Evolutionary conservation across 2,888 invertebrate genomes (phyloP), one percentile per base, ranked within the genome.

Genomic region (Augiades crinisus): DNA sequence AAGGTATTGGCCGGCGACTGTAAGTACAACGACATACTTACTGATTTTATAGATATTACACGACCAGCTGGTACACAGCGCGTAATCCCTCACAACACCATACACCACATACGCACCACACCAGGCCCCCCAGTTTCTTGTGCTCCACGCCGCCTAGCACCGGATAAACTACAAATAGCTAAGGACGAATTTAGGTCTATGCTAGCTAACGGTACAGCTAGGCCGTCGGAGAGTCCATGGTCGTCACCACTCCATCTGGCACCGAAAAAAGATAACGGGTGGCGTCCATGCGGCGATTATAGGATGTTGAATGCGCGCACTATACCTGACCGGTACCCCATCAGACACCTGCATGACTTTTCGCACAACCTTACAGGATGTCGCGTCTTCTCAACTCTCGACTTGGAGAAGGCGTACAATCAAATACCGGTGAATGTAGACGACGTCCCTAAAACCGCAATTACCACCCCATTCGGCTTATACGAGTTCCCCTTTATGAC

Each of bases 251-350:
- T n/a, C n/a, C n/a, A n/a, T n/a, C n/a, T n/a, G n/a, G n/a, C n/a
- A n/a, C n/a, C n/a, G n/a, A n/a, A 40, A 14, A 40, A 24, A n/a
- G 40, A 40, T 13, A 40, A 40, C 31, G 31, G 31, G 31, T 31
- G 31, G 31, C 31, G 31, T 7, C 31, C 31, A 31, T 31, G 31
- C 31, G 31, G 31, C 31, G 31, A 31, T 7, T 31, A 31, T n/a
- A n/a, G n/a, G n/a, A 31, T 31, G 31, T 13, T 31, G 1, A 31
- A 31, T 6, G 31, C 31, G 12, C 10, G 31, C 5, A 31, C 31
- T 13, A 5, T 31, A 1, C 31, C 31, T 2, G 31, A 31, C 13
- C 31, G 31, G 13, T 31, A 31, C 31, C 31, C 31, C 31, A 31
- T 31, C 6, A 31, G 31, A 13, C 31, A 31, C 13, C 12, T 31